Evolutionary conservation across 2,113 vertebrate species (phyloP), one percentile per base, ranked within the genome.

Genomic region (Malurus cyaneus): DNA sequence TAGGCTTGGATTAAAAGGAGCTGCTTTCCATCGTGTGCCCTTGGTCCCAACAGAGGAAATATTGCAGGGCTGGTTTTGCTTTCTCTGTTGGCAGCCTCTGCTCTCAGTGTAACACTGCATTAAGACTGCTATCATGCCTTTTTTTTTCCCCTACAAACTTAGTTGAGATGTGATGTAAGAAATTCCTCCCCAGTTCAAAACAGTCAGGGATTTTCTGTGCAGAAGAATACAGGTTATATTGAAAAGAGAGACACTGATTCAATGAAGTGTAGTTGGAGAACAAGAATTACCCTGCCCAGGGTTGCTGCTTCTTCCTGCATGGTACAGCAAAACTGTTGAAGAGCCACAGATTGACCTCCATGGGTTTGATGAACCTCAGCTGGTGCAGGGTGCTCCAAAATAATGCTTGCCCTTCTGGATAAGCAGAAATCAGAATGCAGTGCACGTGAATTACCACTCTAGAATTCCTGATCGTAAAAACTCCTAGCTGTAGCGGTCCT

Each of bases 381-480:
- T 60, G 1, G 49, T 87, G n/a, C 60, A 57, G 47, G 18, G 71
- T 92, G 76, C 34, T 81, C 50, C 10, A 60, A 25, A 76, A 41
- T 67, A 84, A 32, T 5, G 2, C 46, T 34, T 19, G 5, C 31
- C 28, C 26, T 59, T 47, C 42, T 83, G 14, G 25, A 31, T 78
- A 47, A 90, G 32, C 8, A 2, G 71, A 73, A 94, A 73, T 65
- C 12, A 25, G 56, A 86, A 56, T 59, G 54, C 64, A 64, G 1
- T 47, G 14, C 52, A 4, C 34, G 21, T 56, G 52, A 67, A 29
- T 70, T 80, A 71, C 4, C 9, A 82, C 28, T 88, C 80, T 14
- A 32, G 59, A 87, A 84, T 23, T 62, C 71, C 44, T 57, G 56
- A 65, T 92, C 62, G 34, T 96, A 95, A 93, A 95, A 96, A 20